phyloP scores from a whole-genome alignment of 2,113 vertebrate species.

The Ptilorrhoa leucosticta region DNA sequence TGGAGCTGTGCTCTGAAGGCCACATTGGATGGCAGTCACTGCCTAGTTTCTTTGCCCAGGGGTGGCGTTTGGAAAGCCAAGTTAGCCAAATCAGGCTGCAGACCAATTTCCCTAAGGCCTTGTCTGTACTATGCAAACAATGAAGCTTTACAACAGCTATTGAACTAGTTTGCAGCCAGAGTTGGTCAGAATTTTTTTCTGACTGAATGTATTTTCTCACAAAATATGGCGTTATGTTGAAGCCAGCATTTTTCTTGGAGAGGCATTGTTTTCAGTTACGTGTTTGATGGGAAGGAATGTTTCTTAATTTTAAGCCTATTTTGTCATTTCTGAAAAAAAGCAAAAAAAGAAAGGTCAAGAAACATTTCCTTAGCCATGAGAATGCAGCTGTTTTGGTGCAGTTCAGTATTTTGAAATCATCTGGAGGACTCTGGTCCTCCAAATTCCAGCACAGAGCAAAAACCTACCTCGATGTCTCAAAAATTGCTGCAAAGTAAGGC shows the following conservation, averaged over 20 bases:
- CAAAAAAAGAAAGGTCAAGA: neutral
- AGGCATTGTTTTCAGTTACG: slow-evolving; percentile 22
- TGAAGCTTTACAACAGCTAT: slow-evolving; percentile 46
- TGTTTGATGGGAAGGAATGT: neutral
- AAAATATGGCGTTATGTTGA: neutral
- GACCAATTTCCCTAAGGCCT: slow-evolving; percentile 38
- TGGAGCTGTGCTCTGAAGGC: neutral
- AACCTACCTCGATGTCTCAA: neutral
- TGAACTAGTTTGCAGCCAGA: slow-evolving; percentile 33
- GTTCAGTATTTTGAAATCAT: neutral
- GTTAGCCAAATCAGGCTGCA: slow-evolving; percentile 35
- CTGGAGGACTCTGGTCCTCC: neutral
- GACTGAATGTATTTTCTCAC: neutral
- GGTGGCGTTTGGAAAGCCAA: neutral
- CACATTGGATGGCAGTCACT: slow-evolving; percentile 7
- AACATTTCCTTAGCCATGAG: neutral
- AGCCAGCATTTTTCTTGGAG: slow-evolving; percentile 24
- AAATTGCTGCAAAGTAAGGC: neutral
- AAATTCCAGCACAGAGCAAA: neutral
- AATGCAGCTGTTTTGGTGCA: neutral
- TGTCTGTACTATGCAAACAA: slow-evolving; percentile 48
- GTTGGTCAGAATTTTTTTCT: neutral
- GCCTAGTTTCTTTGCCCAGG: slow-evolving; percentile 38
- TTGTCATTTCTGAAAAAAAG: neutral
- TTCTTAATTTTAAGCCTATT: slow-evolving; percentile 1